Conservation (phyloP, 1,140 invertebrate species). For the Samia ricini region DNA sequence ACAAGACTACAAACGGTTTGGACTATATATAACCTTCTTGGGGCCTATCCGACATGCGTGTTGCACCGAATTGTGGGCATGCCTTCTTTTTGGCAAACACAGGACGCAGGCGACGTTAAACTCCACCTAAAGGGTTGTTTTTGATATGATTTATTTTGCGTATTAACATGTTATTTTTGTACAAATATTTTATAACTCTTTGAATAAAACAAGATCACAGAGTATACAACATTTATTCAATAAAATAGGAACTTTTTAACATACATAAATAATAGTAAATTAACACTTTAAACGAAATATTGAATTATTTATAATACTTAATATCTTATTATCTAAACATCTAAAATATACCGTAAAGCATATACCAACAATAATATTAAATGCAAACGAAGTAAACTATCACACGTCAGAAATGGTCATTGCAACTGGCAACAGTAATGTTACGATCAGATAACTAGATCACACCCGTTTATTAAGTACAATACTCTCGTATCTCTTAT, state of each 20-base stretch:
- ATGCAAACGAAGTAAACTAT: not conserved
- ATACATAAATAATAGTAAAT: not conserved
- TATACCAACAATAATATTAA: constrained; percentile 5
- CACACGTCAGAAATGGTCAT: not conserved
- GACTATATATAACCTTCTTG: too few relatives aligned
- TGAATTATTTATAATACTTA: constrained; percentile 4
- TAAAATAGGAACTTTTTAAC: not conserved
- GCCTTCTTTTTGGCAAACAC: too few relatives aligned
- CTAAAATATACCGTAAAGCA: not conserved
- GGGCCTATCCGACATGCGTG: too few relatives aligned
- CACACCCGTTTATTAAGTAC: constrained; percentile 10
- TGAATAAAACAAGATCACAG: not conserved
- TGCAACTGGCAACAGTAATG: not conserved
- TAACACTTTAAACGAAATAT: not conserved
- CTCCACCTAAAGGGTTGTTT: too few relatives aligned
- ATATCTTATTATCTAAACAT: constrained; percentile 2
- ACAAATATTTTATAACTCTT: not conserved
- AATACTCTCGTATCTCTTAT: constrained; percentile 8
- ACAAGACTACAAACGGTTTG: too few relatives aligned
- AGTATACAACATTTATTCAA: not conserved
- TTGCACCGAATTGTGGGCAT: too few relatives aligned
- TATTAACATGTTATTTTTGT: not conserved
- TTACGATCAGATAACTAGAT: not conserved
- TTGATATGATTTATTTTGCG: too few relatives aligned
- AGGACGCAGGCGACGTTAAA: too few relatives aligned